Evolutionary conservation across 2,888 invertebrate species (phyloP).

Genomic region (Lottia scabra): DNA sequence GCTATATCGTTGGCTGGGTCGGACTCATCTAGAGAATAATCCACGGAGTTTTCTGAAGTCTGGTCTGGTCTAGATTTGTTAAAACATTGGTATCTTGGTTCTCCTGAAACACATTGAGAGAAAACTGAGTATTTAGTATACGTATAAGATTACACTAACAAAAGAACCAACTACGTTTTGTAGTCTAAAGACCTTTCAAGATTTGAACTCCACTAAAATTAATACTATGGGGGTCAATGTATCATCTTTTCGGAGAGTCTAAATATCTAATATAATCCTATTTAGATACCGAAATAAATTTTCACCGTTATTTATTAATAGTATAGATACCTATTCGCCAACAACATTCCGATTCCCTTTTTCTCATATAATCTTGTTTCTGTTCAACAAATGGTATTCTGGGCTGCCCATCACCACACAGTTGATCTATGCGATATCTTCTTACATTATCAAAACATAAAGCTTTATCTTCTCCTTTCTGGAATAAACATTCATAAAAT

Average conservation of each 20-base stretch:
- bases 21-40: constrained; percentile 44
- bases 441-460: constrained; percentile 50
- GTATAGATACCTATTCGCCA: constrained; percentile 45
- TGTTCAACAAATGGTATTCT: constrained; percentile 42
- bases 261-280: too few species aligned
- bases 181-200: too few species aligned
- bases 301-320: too few species aligned
- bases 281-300: too few species aligned
- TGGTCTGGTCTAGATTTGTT: constrained; percentile 26
- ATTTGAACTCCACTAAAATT: too few species aligned
- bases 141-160: too few species aligned
- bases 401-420: constrained; percentile 48
- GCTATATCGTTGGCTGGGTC: constrained; percentile 51
- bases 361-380: constrained; percentile 38
- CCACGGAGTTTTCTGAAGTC: constrained; percentile 13
- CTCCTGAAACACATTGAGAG: constrained; percentile 35
- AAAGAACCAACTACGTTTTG: too few species aligned
- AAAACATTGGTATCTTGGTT: constrained; percentile 50
- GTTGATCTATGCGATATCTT: constrained; percentile 45
- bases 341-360: constrained; percentile 45
- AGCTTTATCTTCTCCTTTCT: constrained; percentile 19
- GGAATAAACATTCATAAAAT: constrained; percentile 5
- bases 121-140: background rate
- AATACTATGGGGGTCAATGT: too few species aligned
- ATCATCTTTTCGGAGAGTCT: too few species aligned